Percentiles rank a stretch among this genome's conserved stretches.
Conservation (phyloP, 1,140 invertebrate genomes). For the Nasonia longicornis region DNA sequence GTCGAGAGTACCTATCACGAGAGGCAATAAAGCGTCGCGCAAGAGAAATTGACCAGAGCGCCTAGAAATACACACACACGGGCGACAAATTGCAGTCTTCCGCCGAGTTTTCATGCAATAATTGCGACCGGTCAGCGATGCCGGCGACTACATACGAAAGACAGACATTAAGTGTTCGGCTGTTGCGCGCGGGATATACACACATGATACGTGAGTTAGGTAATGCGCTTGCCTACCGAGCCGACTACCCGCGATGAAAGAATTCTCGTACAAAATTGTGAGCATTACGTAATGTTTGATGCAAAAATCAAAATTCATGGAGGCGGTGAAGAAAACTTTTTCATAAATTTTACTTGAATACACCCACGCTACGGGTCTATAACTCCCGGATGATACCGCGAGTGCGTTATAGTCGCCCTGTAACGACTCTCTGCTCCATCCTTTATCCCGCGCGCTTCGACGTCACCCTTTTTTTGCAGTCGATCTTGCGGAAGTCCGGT, state of each 20-base stretch:
- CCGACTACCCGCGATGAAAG: not conserved
- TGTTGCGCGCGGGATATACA: not conserved
- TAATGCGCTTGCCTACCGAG: not conserved
- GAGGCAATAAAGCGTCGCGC: not conserved
- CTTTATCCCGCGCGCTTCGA: too few species aligned
- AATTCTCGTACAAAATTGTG: not conserved
- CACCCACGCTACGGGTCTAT: too few species aligned
- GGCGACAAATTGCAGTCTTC: conserved; percentile 36
- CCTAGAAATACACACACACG: conserved; percentile 8
- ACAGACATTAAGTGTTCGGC: conserved; percentile 31
- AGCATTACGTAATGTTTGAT: too few species aligned
- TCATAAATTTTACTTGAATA: too few species aligned
- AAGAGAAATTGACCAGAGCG: conserved; percentile 20
- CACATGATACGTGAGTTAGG: conserved; percentile 6
- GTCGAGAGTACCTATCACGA: not conserved
- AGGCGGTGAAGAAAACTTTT: too few species aligned
- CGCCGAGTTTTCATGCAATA: conserved; percentile 37
- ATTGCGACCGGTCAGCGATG: conserved; percentile 9
- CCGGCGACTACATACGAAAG: not conserved
- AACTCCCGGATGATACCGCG: too few species aligned
- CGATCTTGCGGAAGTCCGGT: too few species aligned
- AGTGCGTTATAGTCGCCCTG: too few species aligned
- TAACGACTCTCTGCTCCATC: too few species aligned
- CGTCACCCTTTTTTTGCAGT: too few species aligned
- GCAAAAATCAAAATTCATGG: too few species aligned